These are phyloP conservation scores for Reinhardtius hippoglossoides DNA, from an alignment of 2,113 vertebrate genomes.

Conservation along the genomic window DNA sequence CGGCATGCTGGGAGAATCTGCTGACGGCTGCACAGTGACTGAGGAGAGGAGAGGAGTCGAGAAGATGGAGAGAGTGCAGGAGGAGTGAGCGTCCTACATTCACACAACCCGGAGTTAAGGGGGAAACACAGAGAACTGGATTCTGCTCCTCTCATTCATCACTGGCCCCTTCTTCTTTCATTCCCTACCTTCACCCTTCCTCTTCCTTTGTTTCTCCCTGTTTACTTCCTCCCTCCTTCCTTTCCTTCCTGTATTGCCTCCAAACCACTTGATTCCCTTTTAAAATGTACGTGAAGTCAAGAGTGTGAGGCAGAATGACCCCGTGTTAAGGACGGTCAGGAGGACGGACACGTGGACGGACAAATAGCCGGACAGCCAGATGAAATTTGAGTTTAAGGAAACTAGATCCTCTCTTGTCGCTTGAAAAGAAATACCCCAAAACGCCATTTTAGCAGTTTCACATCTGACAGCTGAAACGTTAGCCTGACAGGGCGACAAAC, in stretches of 20 bases:
- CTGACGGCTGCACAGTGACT: conserved; percentile 44
- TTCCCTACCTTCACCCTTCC: not conserved
- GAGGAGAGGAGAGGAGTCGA: not conserved
- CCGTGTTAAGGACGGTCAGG: not conserved
- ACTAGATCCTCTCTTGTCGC: conserved; percentile 11
- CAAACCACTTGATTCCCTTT: not conserved
- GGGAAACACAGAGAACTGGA: conserved; percentile 7
- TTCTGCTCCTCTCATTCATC: conserved; percentile 4
- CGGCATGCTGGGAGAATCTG: conserved; percentile 58
- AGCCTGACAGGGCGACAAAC: conserved; percentile 60
- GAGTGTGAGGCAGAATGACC: not conserved
- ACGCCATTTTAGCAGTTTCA: conserved; percentile 67
- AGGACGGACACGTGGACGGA: too few species aligned
- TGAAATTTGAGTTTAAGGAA: conserved; percentile 42
- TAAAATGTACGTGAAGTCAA: not conserved
- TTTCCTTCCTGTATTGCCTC: not conserved
- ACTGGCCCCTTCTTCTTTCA: not conserved
- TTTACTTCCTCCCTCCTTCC: conserved; percentile 29
- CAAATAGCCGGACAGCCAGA: not conserved
- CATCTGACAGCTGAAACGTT: conserved; percentile 63
- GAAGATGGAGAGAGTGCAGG: not conserved
- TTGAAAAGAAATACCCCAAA: conserved; percentile 1
- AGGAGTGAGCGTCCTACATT: conserved; percentile 31
- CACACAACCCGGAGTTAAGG: not conserved
- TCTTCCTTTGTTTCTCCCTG: not conserved